Conservation (phyloP, 2,113 vertebrate genomes). For the Pycnonotus jocosus region DNA sequence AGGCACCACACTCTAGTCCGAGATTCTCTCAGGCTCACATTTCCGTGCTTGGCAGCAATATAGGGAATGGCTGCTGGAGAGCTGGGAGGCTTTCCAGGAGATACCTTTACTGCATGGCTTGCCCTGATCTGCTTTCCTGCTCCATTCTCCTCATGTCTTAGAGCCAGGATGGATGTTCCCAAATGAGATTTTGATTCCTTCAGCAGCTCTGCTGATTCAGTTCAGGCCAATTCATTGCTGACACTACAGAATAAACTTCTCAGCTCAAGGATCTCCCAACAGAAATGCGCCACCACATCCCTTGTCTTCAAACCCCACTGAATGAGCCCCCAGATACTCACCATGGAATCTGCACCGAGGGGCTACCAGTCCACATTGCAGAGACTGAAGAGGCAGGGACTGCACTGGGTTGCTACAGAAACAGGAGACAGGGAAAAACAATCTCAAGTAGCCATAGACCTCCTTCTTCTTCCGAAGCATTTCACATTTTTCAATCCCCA, state of each 20-base stretch:
- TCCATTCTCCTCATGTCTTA: neutral
- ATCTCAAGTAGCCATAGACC: neutral
- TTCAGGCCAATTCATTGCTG: neutral
- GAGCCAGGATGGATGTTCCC: neutral
- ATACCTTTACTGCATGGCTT: neutral
- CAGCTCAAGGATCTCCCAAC: neutral
- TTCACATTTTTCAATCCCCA: neutral
- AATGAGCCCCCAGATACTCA: neutral
- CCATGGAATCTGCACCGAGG: neutral
- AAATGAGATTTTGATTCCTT: neutral
- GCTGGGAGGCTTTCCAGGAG: neutral
- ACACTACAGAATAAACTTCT: neutral
- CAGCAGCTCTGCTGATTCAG: neutral
- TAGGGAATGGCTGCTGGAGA: neutral
- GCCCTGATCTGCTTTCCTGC: neutral
- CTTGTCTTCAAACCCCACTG: neutral
- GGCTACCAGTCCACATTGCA: conserved; percentile 42
- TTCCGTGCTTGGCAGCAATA: neutral
- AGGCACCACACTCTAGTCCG: fast-evolving
- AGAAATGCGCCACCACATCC: neutral
- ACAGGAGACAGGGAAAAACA: neutral
- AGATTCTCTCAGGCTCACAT: neutral
- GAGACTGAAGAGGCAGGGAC: conserved; percentile 65
- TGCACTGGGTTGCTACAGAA: conserved; percentile 59
- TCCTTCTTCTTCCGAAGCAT: neutral